Evolutionary conservation across 2,888 invertebrate genomes (phyloP), one percentile per base, ranked within the genome.

Genomic region (Rhagonycha fulva): DNA sequence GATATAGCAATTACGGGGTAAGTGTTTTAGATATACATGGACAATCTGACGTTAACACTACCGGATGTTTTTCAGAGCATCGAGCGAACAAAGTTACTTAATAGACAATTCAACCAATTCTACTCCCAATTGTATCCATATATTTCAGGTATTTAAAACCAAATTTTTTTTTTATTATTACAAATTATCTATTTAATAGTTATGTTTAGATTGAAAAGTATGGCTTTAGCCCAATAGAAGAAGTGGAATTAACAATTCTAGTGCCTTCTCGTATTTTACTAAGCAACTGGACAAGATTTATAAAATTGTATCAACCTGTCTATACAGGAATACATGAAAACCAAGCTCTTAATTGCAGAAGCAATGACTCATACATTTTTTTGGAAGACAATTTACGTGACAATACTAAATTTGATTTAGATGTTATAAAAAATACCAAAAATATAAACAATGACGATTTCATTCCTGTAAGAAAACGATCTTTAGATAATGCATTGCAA

Each of bases 1-100:
- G 86, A 87, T 75, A 82, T 89, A 60, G 82, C 82, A 14, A 84
- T 89, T 23, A 84, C 83, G 62, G 89, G 89, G 89, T 89, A 82
- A 82, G 82, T 82, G 67, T 19, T 62, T 19, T 19, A 19, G 14
- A 10, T n/a, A 32, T 11, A 32, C 12, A 4, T 19, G 19, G 14
- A 14, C 14, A n/a, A n/a, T n/a, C n/a, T n/a, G n/a, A n/a, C n/a
- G n/a, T n/a, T n/a, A n/a, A n/a, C n/a, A n/a, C n/a, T n/a, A n/a
- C n/a, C n/a, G n/a, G n/a, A n/a, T n/a, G n/a, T n/a, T n/a, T n/a
- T 74, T 23, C 76, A 88, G 88, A 66, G 87, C 87, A 83, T 85
- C 87, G 0, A 84, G 83, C 26, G 84, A 87, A 74, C 85, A 86
- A 75, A 83, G 84, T 60, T 87, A 88, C 78, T 85, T 86, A 3